Base-by-base conservation (phyloP, 1,140 invertebrate genomes). In the Daktulosphaira vitifoliae region DNA sequence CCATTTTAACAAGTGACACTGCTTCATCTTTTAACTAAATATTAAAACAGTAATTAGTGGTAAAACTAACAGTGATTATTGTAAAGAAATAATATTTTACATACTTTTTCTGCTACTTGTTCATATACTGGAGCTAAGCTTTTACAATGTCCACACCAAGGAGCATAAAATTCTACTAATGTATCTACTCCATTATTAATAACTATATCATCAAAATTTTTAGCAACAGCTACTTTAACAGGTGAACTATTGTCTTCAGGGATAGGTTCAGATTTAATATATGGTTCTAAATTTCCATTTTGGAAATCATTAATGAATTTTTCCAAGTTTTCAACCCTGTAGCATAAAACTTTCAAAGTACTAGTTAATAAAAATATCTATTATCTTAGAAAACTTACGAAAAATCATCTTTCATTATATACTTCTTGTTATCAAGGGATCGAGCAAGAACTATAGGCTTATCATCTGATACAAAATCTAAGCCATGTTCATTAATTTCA, bases 91-190 rank as follows among this genome's bases (percentile, higher is more conserved):
- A 44, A 52, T 44, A 3, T 46, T 65, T 69, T 69, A n/a, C n/a
- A n/a, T 74, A 88, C 84, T 80, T 94, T 95, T 66, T 88, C 85
- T 50, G 90, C 96, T 26, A 99, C 78, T 77, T 99, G 94, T 67
- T 97, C 93, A 76, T 83, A 98, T 50, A 92, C 82, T 23, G 96
- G 96, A 1, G 91, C 83, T 16, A 99, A 79, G 75, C 91, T 92
- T 78, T 97, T 97, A 79, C 96, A 99, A 73, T 99, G 96, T 68
- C 96, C 96, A 76, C 96, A 99, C 95, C 95, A 98, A 0, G 95
- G 94, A 33, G 95, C 95, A 78, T 98, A 98, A 78, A 98, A 98
- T 76, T 98, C 95, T 69, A 99, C 85, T 5, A 99, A 78, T 4
- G 91, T 91, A 77, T 99, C 96, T 73, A 95, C 92, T 25, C 80